Evolutionary conservation across 2,888 invertebrate species (phyloP).

Genomic region (Cataglyphis livida): DNA sequence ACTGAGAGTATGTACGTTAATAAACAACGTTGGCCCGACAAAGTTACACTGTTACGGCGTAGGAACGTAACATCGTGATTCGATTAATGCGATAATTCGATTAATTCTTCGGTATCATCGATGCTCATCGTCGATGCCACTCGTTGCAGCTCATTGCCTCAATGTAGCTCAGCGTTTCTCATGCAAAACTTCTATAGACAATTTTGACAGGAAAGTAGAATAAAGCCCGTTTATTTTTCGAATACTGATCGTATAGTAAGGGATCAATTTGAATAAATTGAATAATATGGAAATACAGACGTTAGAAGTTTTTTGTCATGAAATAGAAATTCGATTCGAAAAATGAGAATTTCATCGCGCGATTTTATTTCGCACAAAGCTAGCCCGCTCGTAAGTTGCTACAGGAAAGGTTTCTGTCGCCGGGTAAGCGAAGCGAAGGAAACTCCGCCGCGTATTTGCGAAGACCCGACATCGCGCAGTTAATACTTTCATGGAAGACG

Average conservation of each 20-base stretch:
- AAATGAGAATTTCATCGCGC: constrained; percentile 8
- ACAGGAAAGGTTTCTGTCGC: background rate
- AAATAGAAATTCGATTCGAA: constrained; percentile 5
- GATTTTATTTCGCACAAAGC: constrained; percentile 53
- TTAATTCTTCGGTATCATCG: constrained; percentile 48
- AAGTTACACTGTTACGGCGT: constrained; percentile 36
- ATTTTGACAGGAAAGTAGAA: background rate
- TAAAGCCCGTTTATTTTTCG: background rate
- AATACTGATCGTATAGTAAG: background rate
- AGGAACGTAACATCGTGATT: constrained; percentile 35
- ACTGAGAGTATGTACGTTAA: constrained; percentile 51
- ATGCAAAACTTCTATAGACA: background rate
- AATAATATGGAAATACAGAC: constrained; percentile 22
- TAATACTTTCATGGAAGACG: constrained; percentile 75
- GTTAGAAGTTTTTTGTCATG: background rate
- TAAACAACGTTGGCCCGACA: constrained; percentile 42
- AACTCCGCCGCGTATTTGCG: constrained; percentile 59
- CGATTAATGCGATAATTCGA: constrained; percentile 43
- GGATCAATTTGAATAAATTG: background rate
- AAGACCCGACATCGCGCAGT: constrained; percentile 66
- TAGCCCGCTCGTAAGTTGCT: constrained; percentile 57
- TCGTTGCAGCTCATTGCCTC: constrained; percentile 5
- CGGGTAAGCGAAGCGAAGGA: constrained; percentile 64
- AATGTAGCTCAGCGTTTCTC: background rate
- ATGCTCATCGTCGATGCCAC: constrained; percentile 31